Evolutionary conservation across 2,888 invertebrate genomes (phyloP).

Genomic region (Phania funesta): DNA sequence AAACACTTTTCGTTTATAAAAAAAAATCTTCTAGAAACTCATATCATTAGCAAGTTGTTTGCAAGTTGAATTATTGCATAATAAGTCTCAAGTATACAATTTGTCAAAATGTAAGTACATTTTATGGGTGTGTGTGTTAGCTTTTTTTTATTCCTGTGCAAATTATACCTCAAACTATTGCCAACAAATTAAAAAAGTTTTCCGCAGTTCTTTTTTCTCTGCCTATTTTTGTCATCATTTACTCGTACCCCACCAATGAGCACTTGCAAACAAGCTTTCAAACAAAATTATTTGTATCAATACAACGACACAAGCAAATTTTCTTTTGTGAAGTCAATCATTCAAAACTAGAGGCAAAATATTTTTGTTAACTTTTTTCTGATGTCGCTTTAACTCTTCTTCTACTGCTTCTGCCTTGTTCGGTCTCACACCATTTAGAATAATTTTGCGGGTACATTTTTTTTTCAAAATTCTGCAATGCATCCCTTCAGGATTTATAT

Average conservation of each 20-base stretch:
- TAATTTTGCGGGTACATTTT: background rate
- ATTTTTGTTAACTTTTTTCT: background rate
- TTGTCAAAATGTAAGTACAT: constrained; percentile 61
- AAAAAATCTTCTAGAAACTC: constrained; percentile 39
- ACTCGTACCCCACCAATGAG: constrained; percentile 12
- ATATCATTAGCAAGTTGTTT: constrained; percentile 58
- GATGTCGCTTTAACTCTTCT: constrained; percentile 17
- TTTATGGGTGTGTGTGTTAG: too few relatives aligned
- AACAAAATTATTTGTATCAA: constrained; percentile 49
- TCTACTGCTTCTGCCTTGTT: background rate
- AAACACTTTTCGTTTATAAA: constrained; percentile 31
- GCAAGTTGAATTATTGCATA: constrained; percentile 56
- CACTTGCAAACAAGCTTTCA: constrained; percentile 5
- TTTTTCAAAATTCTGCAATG: constrained; percentile 5
- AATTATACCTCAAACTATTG: constrained; percentile 66
- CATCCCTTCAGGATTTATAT: constrained; percentile 48
- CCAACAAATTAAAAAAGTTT: constrained; percentile 65
- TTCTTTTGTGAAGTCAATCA: constrained; percentile 63
- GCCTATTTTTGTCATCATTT: background rate
- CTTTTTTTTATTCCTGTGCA: constrained; percentile 22
- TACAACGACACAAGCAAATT: constrained; percentile 41
- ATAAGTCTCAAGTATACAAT: constrained; percentile 67
- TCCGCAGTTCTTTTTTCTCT: background rate
- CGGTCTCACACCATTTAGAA: constrained; percentile 17
- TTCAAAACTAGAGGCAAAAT: constrained; percentile 52